A percentile compares a stretch with the other conserved stretches of the same genome.
Conservation (phyloP, 1,140 invertebrate species). For the Eciton burchellii region DNA sequence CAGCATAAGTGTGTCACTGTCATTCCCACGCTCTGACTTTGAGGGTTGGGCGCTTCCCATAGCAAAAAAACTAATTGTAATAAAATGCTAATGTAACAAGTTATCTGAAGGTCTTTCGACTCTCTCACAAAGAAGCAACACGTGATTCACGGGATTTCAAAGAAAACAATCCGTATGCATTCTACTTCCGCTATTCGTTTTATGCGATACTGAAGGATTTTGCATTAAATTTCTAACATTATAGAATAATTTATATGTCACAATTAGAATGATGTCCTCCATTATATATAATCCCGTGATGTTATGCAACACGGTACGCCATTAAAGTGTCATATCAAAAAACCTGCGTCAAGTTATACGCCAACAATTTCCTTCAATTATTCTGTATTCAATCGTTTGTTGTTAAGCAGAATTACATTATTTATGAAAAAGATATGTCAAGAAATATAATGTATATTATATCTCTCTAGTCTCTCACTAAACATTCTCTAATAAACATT, state of each 20-base stretch:
- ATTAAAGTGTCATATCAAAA: constrained; percentile 54
- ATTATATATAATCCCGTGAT: background rate
- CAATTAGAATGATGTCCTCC: background rate
- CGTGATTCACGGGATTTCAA: constrained; percentile 29
- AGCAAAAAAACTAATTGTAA: constrained; percentile 33
- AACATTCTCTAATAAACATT: too few relatives aligned
- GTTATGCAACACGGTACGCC: constrained; percentile 22
- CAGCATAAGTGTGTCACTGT: constrained; percentile 67
- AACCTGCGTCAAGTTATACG: constrained; percentile 23
- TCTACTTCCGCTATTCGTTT: background rate
- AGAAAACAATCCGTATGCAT: constrained; percentile 6
- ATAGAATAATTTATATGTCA: constrained; percentile 38
- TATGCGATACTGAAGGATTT: background rate
- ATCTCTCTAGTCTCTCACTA: too few relatives aligned
- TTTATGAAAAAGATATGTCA: background rate
- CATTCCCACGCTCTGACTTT: constrained; percentile 68
- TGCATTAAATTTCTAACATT: background rate
- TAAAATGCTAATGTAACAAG: constrained; percentile 53
- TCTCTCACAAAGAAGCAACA: background rate
- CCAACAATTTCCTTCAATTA: constrained; percentile 43
- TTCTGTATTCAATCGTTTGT: constrained; percentile 10
- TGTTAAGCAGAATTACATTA: constrained; percentile 2
- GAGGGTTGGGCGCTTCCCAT: constrained; percentile 44
- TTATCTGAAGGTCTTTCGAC: constrained; percentile 48
- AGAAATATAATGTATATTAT: background rate